Base-by-base conservation (phyloP, 2,113 vertebrate genomes). In the Plecotus auritus region DNA sequence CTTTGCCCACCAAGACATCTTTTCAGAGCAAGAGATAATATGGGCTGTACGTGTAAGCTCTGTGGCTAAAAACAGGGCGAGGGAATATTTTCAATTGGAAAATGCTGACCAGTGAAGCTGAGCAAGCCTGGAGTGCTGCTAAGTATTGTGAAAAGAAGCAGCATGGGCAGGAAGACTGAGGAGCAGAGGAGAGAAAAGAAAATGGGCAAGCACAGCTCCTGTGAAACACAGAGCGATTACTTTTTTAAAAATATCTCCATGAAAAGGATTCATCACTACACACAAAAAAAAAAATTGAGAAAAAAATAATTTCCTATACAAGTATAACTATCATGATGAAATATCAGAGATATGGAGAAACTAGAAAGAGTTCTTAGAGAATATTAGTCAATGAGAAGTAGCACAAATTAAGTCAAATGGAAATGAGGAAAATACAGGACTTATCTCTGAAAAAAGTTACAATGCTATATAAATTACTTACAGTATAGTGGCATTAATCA, bases 251-350 rank as follows among this genome's bases (percentile, higher is more conserved):
- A 72, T 83, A 94, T 93, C 90, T 96, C 81, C 7, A 0, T 88
- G 69, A 23, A 93, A 95, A 97, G 83, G 73, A 93, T 96, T 91
- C 64, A 95, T 89, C 80, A 74, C 72, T 72, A 77, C 28, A 84
- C 87, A 90, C 51, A 81, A 6, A 59, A 9, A 88, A 66, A 9
- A 88, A 28, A 47, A 16, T 35, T 17, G 73, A 45, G 37, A 56
- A 80, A 82, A 82, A 92, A 93, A 86, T 94, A 32, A 96, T 97
- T 97, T 97, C 88, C 95, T 94, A 93, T 73, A 92, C 67, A 96
- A 96, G 67, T 87, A 7, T 18, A 94, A 73, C 77, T 95, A 96
- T 95, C 94, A 94, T 64, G 45, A 40, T 89, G 16, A 97, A 96
- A 49, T 96, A 95, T 96, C 97, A 97, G 78, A 93, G 89, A 95